These are phyloP conservation scores for Tethea ocularis DNA, from an alignment of 2,888 invertebrate species.

Conservation along the genomic window DNA sequence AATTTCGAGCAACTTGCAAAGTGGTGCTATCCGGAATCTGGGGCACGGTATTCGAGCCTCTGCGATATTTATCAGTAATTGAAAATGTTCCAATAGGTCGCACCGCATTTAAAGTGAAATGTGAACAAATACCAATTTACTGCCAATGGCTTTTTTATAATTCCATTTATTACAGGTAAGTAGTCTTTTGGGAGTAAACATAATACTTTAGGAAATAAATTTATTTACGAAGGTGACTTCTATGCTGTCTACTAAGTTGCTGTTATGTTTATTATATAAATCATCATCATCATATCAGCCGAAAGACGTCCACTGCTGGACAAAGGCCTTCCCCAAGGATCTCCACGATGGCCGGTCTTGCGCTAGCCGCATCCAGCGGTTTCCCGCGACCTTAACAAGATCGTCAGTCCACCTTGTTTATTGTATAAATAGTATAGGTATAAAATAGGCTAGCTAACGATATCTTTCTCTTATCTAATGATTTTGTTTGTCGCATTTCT, in stretches of 20 bases:
- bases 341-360: too few species aligned
- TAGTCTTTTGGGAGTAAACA: neutral
- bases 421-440: too few species aligned
- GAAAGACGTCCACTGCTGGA: too few species aligned
- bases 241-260: neutral
- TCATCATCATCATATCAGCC: too few species aligned
- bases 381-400: too few species aligned
- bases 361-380: too few species aligned
- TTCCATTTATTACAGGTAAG: neutral
- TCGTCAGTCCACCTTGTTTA: too few species aligned
- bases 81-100: conserved; percentile 32
- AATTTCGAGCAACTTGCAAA: neutral
- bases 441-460: too few species aligned
- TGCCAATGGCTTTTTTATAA: neutral
- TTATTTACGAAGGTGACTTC: neutral
- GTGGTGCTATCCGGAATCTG: neutral
- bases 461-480: too few species aligned
- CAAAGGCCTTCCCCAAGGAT: too few species aligned
- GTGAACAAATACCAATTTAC: conserved; percentile 16
- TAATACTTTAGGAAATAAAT: neutral
- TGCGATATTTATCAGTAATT: conserved; percentile 38
- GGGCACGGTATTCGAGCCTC: conserved; percentile 6
- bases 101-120: conserved; percentile 10
- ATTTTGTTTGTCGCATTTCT: too few species aligned
- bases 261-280: too few species aligned